Percentiles rank a stretch among this genome's conserved stretches.
Conservation (phyloP, 2,113 vertebrate genomes). For the Ceyx cyanopectus region DNA sequence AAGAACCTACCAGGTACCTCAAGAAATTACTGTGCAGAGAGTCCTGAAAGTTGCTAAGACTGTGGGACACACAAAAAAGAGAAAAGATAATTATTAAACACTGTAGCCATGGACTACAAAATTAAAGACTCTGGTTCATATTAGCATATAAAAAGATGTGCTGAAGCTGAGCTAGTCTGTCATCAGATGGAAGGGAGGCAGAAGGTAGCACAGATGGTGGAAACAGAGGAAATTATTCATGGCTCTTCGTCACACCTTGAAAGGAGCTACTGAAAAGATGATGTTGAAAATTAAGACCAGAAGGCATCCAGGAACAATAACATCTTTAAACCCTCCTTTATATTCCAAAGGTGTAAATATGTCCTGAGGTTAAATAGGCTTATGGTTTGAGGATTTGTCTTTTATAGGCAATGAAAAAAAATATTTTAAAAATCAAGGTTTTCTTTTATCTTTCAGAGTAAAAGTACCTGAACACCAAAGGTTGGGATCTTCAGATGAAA, state of each 20-base stretch:
- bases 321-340: conserved; percentile 26
- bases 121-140: conserved; percentile 12
- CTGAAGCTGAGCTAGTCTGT: conserved; percentile 43
- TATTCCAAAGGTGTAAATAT: conserved; percentile 42
- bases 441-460: neutral
- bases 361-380: conserved; percentile 54
- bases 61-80: neutral
- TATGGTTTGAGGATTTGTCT: conserved; percentile 1
- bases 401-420: neutral
- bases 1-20: neutral
- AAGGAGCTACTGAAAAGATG: conserved; percentile 54
- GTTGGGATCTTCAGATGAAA: neutral
- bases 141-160: conserved; percentile 58
- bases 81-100: neutral
- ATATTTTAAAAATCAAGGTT: neutral
- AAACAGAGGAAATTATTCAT: conserved; percentile 68
- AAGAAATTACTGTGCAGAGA: neutral
- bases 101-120: conserved; percentile 5
- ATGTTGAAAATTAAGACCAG: conserved; percentile 64
- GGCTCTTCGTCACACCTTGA: conserved; percentile 54
- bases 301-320: conserved; percentile 46
- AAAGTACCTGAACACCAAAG: conserved; percentile 11
- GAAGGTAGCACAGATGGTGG: conserved; percentile 69
- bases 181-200: conserved; percentile 53
- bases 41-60: neutral